Base-by-base conservation (phyloP, 2,113 vertebrate genomes). In the Loxodonta africana region DNA sequence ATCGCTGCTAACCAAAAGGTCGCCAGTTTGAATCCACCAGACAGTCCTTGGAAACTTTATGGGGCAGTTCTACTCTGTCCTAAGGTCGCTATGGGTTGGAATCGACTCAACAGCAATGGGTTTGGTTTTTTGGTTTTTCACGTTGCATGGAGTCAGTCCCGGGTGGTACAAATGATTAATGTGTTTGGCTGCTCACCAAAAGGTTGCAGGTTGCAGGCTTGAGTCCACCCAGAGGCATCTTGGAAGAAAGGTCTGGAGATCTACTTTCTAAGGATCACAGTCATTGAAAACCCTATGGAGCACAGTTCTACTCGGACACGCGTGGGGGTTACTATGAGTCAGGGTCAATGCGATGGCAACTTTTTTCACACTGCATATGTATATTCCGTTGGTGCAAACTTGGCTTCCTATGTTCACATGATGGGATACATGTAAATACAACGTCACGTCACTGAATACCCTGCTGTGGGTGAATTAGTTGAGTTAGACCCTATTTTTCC, bases 401-500 rank as follows among this genome's bases (percentile, higher is more conserved):
- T 83, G 60, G 4, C 26, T 53, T 73, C 48, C 48, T 48, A 2
- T 21, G 9, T 90, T 88, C 87, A 26, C 5, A 0, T 28, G 41
- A 60, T 26, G 21, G 8, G 20, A 83, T 11, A 37, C 8, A 2
- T 21, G 8, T 63, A 84, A 78, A 21, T 84, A 44, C 7, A 15
- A 0, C 41, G 8, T 20, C 48, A 9, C 25, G 5, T 14, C 26
- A n/a, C 73, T 65, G 17, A 10, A 5, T 20, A 20, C 2, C 8
- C 0, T 20, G 15, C 37, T 26, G 0, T 26, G 73, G 74, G 1
- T 6, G 82, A 5, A 0, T 33, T 48, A 0, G 15, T 37, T 18
- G n/a, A 48, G 8, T 8, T 44, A 57, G 60, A 15, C 15, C 0
- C 57, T 41, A 0, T 26, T 17, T 57, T 23, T 17, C 5, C 8